These are phyloP conservation scores for Actinernus sp. DNA, from an alignment of 92 coral and sea anemone species.

Conservation along the genomic window DNA sequence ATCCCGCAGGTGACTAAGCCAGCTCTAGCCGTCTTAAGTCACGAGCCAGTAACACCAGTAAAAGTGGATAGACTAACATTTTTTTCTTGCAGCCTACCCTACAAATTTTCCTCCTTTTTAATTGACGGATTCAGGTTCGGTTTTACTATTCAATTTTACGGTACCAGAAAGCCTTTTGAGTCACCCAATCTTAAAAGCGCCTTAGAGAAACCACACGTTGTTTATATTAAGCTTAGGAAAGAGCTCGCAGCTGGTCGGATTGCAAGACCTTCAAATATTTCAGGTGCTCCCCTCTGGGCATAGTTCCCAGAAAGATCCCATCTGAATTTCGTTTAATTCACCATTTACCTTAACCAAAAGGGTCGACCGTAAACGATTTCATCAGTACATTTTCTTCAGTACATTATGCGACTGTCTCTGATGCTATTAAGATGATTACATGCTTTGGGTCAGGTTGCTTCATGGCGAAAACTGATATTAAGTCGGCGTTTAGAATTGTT, in stretches of 20 bases:
- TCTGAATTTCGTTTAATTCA: too few species aligned
- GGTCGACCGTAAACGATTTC: slow-evolving; percentile 6
- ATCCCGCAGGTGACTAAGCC: too few species aligned
- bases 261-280: slow-evolving; percentile 9
- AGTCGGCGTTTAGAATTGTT: slow-evolving; percentile 33
- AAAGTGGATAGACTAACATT: too few species aligned
- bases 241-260: slow-evolving; percentile 1
- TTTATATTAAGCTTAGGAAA: not conserved
- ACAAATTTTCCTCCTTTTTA: too few species aligned
- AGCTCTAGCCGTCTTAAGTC: too few species aligned
- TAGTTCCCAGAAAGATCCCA: slow-evolving; percentile 52
- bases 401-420: slow-evolving; percentile 3
- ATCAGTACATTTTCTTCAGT: slow-evolving; percentile 19
- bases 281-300: slow-evolving; percentile 13
- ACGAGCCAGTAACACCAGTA: too few species aligned
- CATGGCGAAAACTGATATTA: slow-evolving; percentile 34
- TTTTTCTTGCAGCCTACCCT: too few species aligned
- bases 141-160: too few species aligned
- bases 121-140: too few species aligned
- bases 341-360: slow-evolving; percentile 28
- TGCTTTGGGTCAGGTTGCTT: not conserved
- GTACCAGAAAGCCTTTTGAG: not conserved
- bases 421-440: not conserved
- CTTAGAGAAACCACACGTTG: not conserved
- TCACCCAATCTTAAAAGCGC: slow-evolving; percentile 15